Base-by-base conservation (phyloP, 2,888 invertebrate species). In the Laothoe populi region DNA sequence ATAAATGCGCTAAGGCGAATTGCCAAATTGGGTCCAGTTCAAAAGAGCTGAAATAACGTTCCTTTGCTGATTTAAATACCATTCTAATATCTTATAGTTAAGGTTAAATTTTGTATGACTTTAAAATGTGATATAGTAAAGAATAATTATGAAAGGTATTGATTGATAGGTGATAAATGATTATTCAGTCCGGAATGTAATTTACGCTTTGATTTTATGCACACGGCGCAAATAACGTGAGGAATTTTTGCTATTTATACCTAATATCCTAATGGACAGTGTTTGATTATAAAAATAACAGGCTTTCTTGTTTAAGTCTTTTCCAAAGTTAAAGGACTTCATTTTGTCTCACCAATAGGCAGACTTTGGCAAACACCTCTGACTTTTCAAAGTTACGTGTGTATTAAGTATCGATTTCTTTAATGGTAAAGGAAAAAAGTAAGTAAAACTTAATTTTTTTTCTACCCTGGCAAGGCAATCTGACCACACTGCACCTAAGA, bases 151-250 rank as follows among this genome's bases (percentile, higher is more conserved):
- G 1, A 19, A 8, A 11, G 13, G 19, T 3, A 53, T 19, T 31
- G 35, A 35, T 35, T 31, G 53, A 31, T 31, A 31, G 2, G 2
- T 31, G 31, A 24, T 53, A 35, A 19, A 48, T 48, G 48, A 35
- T 53, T 53, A 53, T 53, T 53, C 53, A 35, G 53, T 21, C 35
- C 53, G 53, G 31, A 13, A 35, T 53, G 11, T 53, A 53, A 53
- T 53, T 53, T 35, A 53, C 53, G 53, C 19, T 35, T 35, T 19
- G 35, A 53, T 53, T 53, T 53, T 53, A 53, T 53, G 53, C 53
- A 53, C 53, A 31, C 53, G 53, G 53, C 19, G 46, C 23, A 35
- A 31, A 53, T 11, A 10, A 11, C 53, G 11, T 16, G 31, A 19
- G 19, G 4, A 35, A 19, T 31, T 19, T 53, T 31, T 19, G 19